These are phyloP conservation scores for Balanococcus diminutus DNA, from an alignment of 2,888 invertebrate species.

Conservation along the genomic window DNA sequence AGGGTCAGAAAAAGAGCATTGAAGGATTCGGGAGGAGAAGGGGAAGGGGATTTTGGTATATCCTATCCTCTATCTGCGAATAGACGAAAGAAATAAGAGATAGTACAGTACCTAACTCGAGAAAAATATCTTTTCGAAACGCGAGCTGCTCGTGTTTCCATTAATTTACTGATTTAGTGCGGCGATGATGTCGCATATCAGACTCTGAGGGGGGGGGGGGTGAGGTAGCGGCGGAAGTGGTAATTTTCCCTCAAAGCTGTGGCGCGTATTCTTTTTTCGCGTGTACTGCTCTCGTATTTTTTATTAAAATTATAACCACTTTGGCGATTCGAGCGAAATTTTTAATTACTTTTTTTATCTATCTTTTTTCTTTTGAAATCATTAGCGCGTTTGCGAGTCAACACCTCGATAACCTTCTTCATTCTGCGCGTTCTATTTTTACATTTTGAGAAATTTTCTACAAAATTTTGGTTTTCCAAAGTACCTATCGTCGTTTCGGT, in stretches of 20 bases:
- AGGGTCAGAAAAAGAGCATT: not conserved
- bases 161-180: not conserved
- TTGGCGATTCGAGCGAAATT: conserved; percentile 6
- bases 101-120: not conserved
- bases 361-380: not conserved
- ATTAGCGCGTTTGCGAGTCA: not conserved
- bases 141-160: not conserved
- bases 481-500: no score
- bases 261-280: not conserved
- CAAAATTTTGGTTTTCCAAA: not conserved
- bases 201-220: no score
- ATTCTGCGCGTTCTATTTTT: not conserved
- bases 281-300: not conserved
- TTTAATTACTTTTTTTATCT: not conserved
- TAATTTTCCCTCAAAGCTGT: not conserved
- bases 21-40: not conserved
- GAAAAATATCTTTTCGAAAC: not conserved
- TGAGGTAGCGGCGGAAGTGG: not conserved
- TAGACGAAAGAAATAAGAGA: not conserved
- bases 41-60: not conserved
- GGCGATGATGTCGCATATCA: not conserved
- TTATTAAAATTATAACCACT: not conserved
- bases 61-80: no score
- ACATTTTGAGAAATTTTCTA: not conserved
- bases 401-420: not conserved